Percentiles rank a stretch among this genome's conserved stretches.
Conservation (phyloP, 2,113 vertebrate genomes). For the Ailuropoda melanoleuca region DNA sequence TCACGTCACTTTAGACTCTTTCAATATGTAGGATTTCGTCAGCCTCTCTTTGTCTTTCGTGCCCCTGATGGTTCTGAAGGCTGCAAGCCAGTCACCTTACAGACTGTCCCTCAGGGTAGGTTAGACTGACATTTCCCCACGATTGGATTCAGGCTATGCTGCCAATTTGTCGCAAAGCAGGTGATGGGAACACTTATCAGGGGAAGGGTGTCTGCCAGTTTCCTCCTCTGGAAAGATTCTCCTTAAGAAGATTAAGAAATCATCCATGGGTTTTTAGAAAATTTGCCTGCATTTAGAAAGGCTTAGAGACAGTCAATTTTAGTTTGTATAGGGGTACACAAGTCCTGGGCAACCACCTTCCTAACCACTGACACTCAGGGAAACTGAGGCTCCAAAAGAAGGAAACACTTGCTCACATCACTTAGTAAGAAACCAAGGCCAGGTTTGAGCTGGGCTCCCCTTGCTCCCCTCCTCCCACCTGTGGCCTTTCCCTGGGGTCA, state of each 20-base stretch:
- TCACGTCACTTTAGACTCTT: too few species aligned
- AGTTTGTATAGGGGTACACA: neutral
- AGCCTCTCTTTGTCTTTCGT: neutral
- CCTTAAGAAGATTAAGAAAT: neutral
- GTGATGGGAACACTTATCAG: neutral
- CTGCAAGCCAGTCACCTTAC: neutral
- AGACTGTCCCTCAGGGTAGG: neutral
- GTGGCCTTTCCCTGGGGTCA: neutral
- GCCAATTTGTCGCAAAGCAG: accelerated
- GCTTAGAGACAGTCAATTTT: neutral
- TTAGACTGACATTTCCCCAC: neutral
- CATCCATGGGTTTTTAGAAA: neutral
- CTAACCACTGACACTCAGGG: neutral
- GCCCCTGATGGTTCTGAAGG: neutral
- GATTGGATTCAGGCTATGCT: neutral
- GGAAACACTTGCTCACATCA: neutral
- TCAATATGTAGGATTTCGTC: neutral
- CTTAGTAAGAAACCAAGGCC: neutral
- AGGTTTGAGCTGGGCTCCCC: neutral
- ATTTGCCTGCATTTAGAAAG: neutral
- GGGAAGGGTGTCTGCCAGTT: too few species aligned
- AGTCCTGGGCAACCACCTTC: neutral
- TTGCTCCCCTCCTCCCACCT: neutral
- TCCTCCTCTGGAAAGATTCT: accelerated
- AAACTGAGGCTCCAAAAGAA: neutral